phyloP scores from a whole-genome alignment of 92 coral and sea anemone species.

The Galaxea fascicularis region DNA sequence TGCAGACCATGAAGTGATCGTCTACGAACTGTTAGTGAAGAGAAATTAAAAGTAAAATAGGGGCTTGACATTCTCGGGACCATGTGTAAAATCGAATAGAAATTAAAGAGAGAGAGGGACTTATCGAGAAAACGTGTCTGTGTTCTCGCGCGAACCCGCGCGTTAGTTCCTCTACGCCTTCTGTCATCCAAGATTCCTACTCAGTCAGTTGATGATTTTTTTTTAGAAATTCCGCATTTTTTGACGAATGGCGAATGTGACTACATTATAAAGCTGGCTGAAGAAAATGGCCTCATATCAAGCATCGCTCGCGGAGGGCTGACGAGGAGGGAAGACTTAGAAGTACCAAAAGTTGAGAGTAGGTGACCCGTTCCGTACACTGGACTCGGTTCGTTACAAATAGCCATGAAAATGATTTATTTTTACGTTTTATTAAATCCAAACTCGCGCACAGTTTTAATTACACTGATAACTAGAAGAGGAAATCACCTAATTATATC shows the following conservation, averaged over 20 bases:
- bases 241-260: conserved; percentile 77
- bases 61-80: background rate
- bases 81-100: background rate
- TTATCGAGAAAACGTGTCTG: too few species aligned
- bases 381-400: background rate
- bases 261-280: conserved; percentile 69
- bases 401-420: too few species aligned
- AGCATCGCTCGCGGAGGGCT: conserved; percentile 89
- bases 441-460: too few species aligned
- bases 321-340: conserved; percentile 65
- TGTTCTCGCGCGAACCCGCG: too few species aligned
- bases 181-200: background rate
- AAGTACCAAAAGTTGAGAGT: conserved; percentile 63
- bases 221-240: conserved; percentile 80
- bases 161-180: too few species aligned
- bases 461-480: too few species aligned
- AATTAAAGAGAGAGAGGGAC: background rate
- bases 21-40: background rate
- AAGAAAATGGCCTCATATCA: conserved; percentile 57
- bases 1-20: background rate
- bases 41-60: background rate
- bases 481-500: too few species aligned
- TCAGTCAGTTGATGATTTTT: background rate
- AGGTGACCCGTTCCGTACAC: conserved; percentile 4
- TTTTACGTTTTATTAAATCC: too few species aligned